Percentiles rank a stretch among this genome's conserved stretches.
Evolutionary conservation across 2,113 vertebrate genomes (phyloP).

Genomic region (Xyrauchen texanus): DNA sequence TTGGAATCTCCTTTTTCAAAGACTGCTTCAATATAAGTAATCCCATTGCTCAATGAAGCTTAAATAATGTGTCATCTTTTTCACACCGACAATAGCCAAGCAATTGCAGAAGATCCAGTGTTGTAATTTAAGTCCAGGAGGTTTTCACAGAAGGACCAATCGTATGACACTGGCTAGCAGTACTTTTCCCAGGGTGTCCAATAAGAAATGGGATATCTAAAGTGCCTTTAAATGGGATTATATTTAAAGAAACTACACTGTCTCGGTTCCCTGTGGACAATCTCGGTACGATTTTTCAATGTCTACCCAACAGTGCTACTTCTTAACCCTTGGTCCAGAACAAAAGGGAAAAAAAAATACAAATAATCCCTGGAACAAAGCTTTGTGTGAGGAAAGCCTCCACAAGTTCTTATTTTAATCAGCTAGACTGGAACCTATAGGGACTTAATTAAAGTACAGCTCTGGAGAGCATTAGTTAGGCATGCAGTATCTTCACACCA

Average conservation of each 20-base stretch:
- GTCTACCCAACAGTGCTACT: slow-evolving; percentile 32
- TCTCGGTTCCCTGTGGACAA: slow-evolving; percentile 37
- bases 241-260: slow-evolving; percentile 20
- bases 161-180: slow-evolving; percentile 24
- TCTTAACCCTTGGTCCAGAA: slow-evolving; percentile 40
- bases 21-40: slow-evolving; percentile 49
- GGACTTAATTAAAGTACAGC: slow-evolving; percentile 78
- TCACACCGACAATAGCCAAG: slow-evolving; percentile 47
- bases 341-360: background rate
- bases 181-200: slow-evolving; percentile 35
- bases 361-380: slow-evolving; percentile 13
- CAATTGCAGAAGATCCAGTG: background rate
- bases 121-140: slow-evolving; percentile 47
- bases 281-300: slow-evolving; percentile 47
- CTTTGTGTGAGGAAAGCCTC: slow-evolving; percentile 42
- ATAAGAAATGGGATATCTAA: slow-evolving; percentile 39
- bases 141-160: slow-evolving; percentile 43
- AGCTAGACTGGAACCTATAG: slow-evolving; percentile 69
- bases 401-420: slow-evolving; percentile 73
- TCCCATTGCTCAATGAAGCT: slow-evolving; percentile 62
- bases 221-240: slow-evolving; percentile 49
- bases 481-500: slow-evolving; percentile 58
- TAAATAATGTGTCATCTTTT: slow-evolving; percentile 66
- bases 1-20: slow-evolving; percentile 42
- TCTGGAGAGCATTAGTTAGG: slow-evolving; percentile 65